phyloP scores from a whole-genome alignment of 23 tunicate species.

The Phallusia fumigata region DNA sequence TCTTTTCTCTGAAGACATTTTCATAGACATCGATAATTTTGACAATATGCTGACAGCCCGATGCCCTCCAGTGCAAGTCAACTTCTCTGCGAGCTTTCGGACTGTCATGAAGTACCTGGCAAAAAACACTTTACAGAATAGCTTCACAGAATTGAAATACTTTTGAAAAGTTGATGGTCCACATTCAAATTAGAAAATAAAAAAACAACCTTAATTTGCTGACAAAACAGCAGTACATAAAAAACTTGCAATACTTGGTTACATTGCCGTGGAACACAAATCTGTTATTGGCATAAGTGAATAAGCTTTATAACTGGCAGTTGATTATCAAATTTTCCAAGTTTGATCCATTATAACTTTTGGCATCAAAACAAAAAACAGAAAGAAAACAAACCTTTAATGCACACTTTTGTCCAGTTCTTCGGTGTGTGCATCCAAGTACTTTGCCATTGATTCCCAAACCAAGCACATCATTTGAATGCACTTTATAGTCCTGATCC shows the following conservation, averaged over 20 bases:
- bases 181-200: background rate
- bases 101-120: constrained; percentile 65
- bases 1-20: constrained; percentile 66
- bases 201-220: background rate
- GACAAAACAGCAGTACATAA: background rate
- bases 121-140: too few relatives aligned
- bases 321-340: too few relatives aligned
- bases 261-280: too few relatives aligned
- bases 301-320: too few relatives aligned
- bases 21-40: constrained; percentile 76
- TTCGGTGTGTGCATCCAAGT: constrained; percentile 61
- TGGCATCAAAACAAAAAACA: too few relatives aligned
- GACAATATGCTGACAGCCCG: constrained; percentile 79
- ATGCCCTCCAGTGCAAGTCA: constrained; percentile 73
- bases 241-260: too few relatives aligned
- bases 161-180: background rate
- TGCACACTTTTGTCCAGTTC: constrained; percentile 80
- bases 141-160: background rate
- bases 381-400: constrained; percentile 54
- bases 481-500: constrained; percentile 71
- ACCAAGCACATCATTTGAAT: constrained; percentile 65
- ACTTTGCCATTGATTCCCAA: constrained; percentile 90
- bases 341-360: too few relatives aligned
- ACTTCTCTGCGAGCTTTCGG: constrained; percentile 90
- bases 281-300: too few relatives aligned